Conservation (phyloP, 2,797 vertebrate species). For the Sorex maritimensis region DNA sequence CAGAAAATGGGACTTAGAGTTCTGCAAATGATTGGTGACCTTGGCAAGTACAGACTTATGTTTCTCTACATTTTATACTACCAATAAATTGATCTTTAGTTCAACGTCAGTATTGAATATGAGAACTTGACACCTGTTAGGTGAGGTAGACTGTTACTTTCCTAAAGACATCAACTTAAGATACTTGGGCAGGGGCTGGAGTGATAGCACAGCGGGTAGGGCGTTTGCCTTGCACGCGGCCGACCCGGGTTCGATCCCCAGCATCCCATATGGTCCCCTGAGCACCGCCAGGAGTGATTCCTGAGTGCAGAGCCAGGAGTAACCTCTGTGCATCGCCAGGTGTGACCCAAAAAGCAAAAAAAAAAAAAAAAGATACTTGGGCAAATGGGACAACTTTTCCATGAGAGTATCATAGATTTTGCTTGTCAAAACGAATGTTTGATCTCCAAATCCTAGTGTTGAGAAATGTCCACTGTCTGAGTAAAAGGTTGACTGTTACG, state of each 20-base stretch:
- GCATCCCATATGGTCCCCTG: too few relatives aligned
- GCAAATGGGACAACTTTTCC: background rate
- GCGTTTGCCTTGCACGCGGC: too few relatives aligned
- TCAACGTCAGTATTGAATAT: constrained; percentile 5
- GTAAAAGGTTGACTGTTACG: background rate
- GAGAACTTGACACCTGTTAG: background rate
- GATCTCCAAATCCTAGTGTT: background rate
- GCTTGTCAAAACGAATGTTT: background rate
- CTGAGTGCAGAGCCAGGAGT: too few relatives aligned
- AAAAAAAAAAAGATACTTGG: constrained; percentile 5
- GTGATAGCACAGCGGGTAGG: too few relatives aligned
- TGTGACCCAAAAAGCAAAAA: too few relatives aligned
- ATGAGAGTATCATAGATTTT: background rate
- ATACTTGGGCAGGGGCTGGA: background rate
- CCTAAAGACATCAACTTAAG: constrained; percentile 37
- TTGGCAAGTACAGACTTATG: constrained; percentile 5
- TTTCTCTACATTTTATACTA: background rate
- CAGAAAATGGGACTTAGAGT: background rate
- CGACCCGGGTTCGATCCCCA: too few relatives aligned
- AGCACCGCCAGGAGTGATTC: too few relatives aligned
- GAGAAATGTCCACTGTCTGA: background rate
- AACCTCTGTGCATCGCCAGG: too few relatives aligned
- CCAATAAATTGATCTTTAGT: constrained; percentile 5
- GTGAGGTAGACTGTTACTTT: constrained; percentile 27
- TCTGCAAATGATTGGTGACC: constrained; percentile 37